Evolutionary conservation across 2,113 vertebrate species (phyloP).

Genomic region (Axis porcinus): DNA sequence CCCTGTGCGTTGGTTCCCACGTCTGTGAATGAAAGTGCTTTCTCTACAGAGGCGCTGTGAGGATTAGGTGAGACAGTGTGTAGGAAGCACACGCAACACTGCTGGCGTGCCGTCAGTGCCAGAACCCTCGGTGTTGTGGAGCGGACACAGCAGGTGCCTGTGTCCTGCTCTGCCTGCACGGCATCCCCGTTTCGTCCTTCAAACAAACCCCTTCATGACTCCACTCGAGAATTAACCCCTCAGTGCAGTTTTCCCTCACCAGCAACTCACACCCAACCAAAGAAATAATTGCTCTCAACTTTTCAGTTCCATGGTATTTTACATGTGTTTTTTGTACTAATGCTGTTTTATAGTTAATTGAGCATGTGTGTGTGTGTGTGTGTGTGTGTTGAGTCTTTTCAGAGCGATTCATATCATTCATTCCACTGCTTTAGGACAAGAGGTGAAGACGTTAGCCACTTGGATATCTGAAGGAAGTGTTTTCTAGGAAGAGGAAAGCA

Average conservation of each 20-base stretch:
- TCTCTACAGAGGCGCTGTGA: no score
- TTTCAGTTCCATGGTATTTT: background rate
- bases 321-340: background rate
- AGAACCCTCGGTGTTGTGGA: no score
- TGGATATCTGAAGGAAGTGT: background rate
- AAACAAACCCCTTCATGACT: background rate
- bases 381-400: background rate
- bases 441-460: background rate
- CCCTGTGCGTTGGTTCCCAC: background rate
- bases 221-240: background rate
- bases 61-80: background rate
- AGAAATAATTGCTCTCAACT: background rate
- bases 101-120: background rate
- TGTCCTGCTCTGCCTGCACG: background rate
- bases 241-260: background rate
- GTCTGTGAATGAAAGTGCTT: background rate
- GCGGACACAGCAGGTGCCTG: no score
- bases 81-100: background rate
- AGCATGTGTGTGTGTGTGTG: background rate
- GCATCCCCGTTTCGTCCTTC: background rate
- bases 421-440: background rate
- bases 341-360: background rate
- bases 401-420: background rate
- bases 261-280: background rate
- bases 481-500: background rate